phyloP scores from a whole-genome alignment of 2,888 invertebrate genomes.

The Drosophila prolongata region DNA sequence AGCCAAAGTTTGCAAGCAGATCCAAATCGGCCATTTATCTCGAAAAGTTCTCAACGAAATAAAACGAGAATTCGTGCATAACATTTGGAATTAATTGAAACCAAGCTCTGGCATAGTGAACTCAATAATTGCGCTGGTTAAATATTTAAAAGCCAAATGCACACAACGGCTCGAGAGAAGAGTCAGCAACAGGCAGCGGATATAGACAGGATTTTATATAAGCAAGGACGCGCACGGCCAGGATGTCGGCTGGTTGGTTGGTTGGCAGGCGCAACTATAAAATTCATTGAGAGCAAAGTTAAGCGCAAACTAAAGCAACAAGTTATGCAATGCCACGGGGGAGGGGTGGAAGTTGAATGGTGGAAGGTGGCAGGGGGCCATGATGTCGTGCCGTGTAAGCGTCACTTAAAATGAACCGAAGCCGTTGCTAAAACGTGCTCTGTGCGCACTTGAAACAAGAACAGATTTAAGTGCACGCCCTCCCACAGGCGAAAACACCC shows the following conservation, averaged over 20 bases:
- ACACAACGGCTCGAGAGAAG: conserved; percentile 46
- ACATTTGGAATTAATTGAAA: conserved; percentile 63
- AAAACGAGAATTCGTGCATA: conserved; percentile 18
- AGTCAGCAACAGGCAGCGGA: conserved; percentile 45
- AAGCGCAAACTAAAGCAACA: conserved; percentile 66
- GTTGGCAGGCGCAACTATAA: conserved; percentile 63
- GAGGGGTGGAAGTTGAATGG: background rate
- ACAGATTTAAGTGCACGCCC: conserved; percentile 72
- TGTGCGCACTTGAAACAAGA: conserved; percentile 65
- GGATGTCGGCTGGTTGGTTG: conserved; percentile 34
- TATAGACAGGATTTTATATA: conserved; percentile 17
- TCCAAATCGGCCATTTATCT: conserved; percentile 23
- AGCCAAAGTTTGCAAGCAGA: background rate
- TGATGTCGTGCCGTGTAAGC: conserved; percentile 67
- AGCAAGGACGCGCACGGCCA: conserved; percentile 32
- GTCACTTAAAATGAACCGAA: conserved; percentile 66
- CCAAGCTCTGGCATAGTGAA: conserved; percentile 51
- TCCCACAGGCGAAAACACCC: background rate
- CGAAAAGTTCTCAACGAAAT: conserved; percentile 23
- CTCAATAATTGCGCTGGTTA: conserved; percentile 70
- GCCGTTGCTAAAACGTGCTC: conserved; percentile 62
- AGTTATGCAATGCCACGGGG: conserved; percentile 47
- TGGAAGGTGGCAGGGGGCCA: conserved; percentile 9
- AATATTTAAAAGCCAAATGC: conserved; percentile 64
- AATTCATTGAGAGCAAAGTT: conserved; percentile 78